phyloP scores from a whole-genome alignment of 2,113 vertebrate species.

The Varanus salvator region DNA sequence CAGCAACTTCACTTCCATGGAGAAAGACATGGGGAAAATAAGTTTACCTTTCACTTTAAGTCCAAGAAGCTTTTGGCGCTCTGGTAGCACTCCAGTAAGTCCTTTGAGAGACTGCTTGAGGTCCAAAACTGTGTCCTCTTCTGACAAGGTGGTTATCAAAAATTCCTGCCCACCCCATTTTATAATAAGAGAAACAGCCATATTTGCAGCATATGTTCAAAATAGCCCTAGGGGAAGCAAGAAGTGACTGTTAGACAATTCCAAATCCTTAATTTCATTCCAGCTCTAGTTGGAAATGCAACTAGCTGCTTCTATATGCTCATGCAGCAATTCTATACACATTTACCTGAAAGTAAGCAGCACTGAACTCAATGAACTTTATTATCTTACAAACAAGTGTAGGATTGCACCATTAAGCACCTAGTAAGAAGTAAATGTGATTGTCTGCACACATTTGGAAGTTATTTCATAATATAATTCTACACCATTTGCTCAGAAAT shows the following conservation, averaged over 20 bases:
- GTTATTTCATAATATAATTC: neutral
- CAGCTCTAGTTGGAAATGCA: constrained; percentile 20
- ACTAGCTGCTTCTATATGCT: neutral
- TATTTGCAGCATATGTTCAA: constrained; percentile 79
- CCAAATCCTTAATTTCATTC: constrained; percentile 34
- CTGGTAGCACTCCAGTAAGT: constrained; percentile 94
- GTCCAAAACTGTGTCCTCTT: constrained; percentile 96
- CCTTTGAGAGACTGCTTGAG: constrained; percentile 97
- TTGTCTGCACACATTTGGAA: constrained; percentile 15
- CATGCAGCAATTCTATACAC: neutral
- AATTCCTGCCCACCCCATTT: constrained; percentile 99
- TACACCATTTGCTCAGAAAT: neutral
- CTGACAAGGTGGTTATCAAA: constrained; percentile 92
- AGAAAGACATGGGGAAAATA: neutral
- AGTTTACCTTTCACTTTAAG: constrained; percentile 95
- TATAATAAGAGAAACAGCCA: constrained; percentile 98
- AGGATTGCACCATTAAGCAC: neutral
- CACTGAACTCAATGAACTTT: neutral
- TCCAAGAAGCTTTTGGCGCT: constrained; percentile 95
- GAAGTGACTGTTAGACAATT: constrained; percentile 19
- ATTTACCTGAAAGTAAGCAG: neutral
- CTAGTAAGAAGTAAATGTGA: neutral
- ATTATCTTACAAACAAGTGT: neutral
- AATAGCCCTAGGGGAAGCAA: constrained; percentile 58
- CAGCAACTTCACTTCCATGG: neutral